These are phyloP conservation scores for Xiphophorus birchmanni DNA, from an alignment of 2,797 vertebrate species.

Conservation along the genomic window DNA sequence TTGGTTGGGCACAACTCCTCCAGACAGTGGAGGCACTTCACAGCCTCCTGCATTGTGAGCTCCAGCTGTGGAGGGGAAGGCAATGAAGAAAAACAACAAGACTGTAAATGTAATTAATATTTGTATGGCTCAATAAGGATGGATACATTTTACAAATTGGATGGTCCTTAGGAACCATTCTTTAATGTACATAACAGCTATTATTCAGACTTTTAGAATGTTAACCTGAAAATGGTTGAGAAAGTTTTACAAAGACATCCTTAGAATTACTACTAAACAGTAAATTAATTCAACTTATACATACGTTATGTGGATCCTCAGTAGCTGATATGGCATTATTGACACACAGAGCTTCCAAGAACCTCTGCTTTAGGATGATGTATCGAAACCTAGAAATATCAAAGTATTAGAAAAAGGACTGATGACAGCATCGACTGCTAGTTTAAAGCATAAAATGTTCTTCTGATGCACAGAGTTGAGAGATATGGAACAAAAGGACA, in stretches of 20 bases:
- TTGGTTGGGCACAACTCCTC: constrained; percentile 95
- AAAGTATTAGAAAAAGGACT: constrained; percentile 8
- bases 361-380: constrained; percentile 95
- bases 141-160: not conserved
- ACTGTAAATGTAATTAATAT: not conserved
- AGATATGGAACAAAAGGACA: not conserved
- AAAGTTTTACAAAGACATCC: not conserved
- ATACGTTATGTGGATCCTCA: constrained; percentile 93
- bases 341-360: constrained; percentile 95
- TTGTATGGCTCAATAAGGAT: not conserved
- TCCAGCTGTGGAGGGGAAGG: constrained; percentile 82
- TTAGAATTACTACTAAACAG: not conserved
- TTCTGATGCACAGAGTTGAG: not conserved
- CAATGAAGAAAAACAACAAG: not conserved
- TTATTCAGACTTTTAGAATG: not conserved
- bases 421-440: not conserved
- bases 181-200: not conserved
- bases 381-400: constrained; percentile 89
- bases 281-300: constrained; percentile 39
- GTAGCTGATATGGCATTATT: constrained; percentile 96
- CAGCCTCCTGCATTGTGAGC: constrained; percentile 93
- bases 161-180: not conserved
- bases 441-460: not conserved
- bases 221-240: not conserved
- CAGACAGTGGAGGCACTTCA: constrained; percentile 90